Base-by-base conservation (phyloP, 2,888 invertebrate genomes). In the Ptilodon capucinus region DNA sequence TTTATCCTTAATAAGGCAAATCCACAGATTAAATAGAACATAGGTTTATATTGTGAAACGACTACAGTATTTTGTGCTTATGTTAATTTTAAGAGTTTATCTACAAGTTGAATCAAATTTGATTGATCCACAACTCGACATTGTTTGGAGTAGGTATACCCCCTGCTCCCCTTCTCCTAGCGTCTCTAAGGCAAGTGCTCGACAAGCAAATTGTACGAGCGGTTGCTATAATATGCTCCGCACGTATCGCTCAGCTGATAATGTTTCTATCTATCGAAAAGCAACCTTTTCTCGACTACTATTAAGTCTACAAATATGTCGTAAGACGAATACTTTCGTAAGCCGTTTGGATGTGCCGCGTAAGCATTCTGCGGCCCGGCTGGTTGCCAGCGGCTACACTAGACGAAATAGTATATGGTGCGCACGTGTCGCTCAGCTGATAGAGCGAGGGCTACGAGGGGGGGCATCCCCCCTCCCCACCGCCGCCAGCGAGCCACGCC, bases 361-460 rank as follows among this genome's bases (percentile, higher is more conserved):
- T 51, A 43, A 65, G 63, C 47, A 55, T 52, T 50, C 54, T 50
- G 19, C 41, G 36, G 35, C 23, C 39, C 32, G 38, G 42, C 36
- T 48, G 51, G 40, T 38, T 14, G 47, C 34, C 43, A 28, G 21
- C 21, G 34, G 43, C 42, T 76, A 84, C 84, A 79, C 83, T 84
- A 86, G 79, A 83, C 83, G 69, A 73, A 63, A 76, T 79, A 81
- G 76, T 84, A 81, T 71, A 76, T 74, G 64, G 76, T 54, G 67
- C 71, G 82, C 88, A 89, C 89, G 90, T 88, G 89, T 76, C 77
- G 75, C 84, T 85, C 90, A 91, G 89, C 90, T 90, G 89, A 88
- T 76, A 82, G 81, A 80, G 79, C 59, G 81, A 77, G 83, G 77
- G 68, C 69, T 54, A 67, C 72, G 73, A 74, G 67, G 69, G 72